Evolutionary conservation across 2,113 vertebrate genomes (phyloP).

Genomic region (Andinoacara biseriatus): DNA sequence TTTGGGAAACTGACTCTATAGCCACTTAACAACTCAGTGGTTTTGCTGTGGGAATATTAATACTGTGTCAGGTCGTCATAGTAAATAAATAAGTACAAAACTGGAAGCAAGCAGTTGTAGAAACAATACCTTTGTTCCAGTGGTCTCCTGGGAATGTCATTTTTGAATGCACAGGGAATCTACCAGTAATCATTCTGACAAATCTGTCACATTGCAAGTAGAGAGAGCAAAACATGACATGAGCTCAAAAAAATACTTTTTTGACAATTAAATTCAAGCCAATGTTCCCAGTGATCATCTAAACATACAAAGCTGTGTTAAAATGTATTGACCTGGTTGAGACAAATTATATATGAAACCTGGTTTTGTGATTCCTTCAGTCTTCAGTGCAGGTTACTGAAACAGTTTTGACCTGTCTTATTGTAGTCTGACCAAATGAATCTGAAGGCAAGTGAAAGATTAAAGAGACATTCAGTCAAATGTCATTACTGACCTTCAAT

Average conservation of each 20-base stretch:
- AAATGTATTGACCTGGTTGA: neutral
- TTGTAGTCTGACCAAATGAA: slow-evolving; percentile 19
- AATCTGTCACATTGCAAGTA: neutral
- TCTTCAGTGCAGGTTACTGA: neutral
- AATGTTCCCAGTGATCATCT: neutral
- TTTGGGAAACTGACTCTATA: slow-evolving; percentile 34
- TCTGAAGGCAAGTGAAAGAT: slow-evolving; percentile 9
- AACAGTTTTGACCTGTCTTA: neutral
- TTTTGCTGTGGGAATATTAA: slow-evolving; percentile 24
- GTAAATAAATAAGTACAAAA: slow-evolving; percentile 28
- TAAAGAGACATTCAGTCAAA: slow-evolving; percentile 42
- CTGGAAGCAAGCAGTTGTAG: neutral
- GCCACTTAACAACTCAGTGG: slow-evolving; percentile 21
- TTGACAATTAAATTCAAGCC: too few species aligned
- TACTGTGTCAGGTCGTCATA: slow-evolving; percentile 25
- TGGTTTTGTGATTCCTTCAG: slow-evolving; percentile 5
- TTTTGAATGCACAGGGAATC: neutral
- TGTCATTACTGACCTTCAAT: slow-evolving; percentile 56
- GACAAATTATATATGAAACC: neutral
- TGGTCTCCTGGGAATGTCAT: neutral
- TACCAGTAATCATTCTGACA: neutral
- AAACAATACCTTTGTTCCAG: neutral
- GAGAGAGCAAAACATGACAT: neutral
- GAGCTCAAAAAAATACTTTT: neutral
- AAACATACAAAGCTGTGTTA: neutral